Percentiles rank a stretch among this genome's conserved stretches.
These are phyloP conservation scores for Dioctria linearis DNA, from an alignment of 2,888 invertebrate genomes.

Conservation along the genomic window DNA sequence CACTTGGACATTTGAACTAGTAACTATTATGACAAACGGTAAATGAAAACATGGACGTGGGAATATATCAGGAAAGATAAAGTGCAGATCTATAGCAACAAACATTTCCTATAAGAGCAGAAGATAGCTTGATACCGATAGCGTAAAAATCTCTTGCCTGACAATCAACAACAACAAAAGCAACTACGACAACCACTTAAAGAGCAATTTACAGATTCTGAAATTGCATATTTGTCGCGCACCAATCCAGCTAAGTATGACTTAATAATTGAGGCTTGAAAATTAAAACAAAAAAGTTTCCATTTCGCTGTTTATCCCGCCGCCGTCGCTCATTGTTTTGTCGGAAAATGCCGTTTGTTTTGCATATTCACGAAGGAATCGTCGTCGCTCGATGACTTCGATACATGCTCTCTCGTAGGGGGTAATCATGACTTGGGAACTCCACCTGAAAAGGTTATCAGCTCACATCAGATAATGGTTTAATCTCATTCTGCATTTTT, in stretches of 20 bases:
- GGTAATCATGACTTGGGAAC: conserved; percentile 54
- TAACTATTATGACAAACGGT: conserved; percentile 28
- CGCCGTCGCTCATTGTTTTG: conserved; percentile 42
- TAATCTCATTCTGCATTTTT: conserved; percentile 64
- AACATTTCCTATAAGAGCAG: background rate
- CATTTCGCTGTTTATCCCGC: background rate
- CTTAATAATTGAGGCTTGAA: conserved; percentile 32
- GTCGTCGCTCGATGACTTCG: conserved; percentile 31
- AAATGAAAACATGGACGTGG: conserved; percentile 32
- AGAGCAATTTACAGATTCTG: conserved; percentile 42
- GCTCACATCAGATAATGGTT: conserved; percentile 69
- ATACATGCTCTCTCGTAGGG: conserved; percentile 38
- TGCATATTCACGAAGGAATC: conserved; percentile 51
- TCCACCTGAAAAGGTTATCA: conserved; percentile 66
- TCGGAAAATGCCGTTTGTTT: conserved; percentile 46
- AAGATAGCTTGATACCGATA: conserved; percentile 12
- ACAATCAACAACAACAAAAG: background rate
- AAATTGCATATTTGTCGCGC: conserved; percentile 15
- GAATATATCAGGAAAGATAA: background rate
- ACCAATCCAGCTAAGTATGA: background rate
- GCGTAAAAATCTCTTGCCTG: conserved; percentile 20
- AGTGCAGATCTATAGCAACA: background rate
- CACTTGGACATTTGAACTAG: background rate
- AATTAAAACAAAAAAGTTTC: conserved; percentile 23
- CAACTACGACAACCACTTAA: conserved; percentile 28